Evolutionary conservation across 2,888 invertebrate species (phyloP), one percentile per base, ranked within the genome.

Genomic region (Sarcophaga carnaria): DNA sequence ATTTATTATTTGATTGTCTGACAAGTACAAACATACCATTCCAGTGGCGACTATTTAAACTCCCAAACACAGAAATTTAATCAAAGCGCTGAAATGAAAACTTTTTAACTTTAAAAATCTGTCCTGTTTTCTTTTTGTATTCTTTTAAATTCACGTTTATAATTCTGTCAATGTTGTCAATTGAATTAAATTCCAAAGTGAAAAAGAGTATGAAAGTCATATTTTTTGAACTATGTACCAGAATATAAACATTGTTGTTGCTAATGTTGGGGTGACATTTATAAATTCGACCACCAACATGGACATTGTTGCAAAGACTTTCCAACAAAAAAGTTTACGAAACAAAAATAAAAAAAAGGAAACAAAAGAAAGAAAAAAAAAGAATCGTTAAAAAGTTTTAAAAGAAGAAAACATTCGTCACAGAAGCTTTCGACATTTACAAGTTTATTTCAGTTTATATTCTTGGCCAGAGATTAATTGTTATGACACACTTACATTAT

Each of bases 401-500:
- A 17, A 79, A 54, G 37, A 10, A 71, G 49, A 8, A 20, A 69
- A 77, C 11, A 60, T 47, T 67, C 5, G n/a, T 60, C 45, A 45
- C 60, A 11, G 5, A 62, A 78, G 49, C 20, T 47, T 70, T n/a
- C 63, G n/a, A 49, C 78, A 78, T 69, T 70, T 49, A 47, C 70
- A 69, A 70, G 14, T 54, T 49, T 70, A 54, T 37, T 37, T 37
- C 22, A 8, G 37, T 37, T 37, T 10, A 37, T 37, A 37, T 63
- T 70, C 22, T 79, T 63, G n/a, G 79, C 27, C 45, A 63, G 62
- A 79, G 70, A 79, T 70, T 79, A 79, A 79, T 64, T 79, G 71
- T 79, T 63, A 64, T 63, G 63, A 27, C 64, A 64, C 64, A 71
- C 64, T 79, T 54, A 63, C 17, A 5, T 37, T 71, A 22, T 79